phyloP scores from a whole-genome alignment of 92 coral and sea anemone species.

The Heteractis magnifica region DNA sequence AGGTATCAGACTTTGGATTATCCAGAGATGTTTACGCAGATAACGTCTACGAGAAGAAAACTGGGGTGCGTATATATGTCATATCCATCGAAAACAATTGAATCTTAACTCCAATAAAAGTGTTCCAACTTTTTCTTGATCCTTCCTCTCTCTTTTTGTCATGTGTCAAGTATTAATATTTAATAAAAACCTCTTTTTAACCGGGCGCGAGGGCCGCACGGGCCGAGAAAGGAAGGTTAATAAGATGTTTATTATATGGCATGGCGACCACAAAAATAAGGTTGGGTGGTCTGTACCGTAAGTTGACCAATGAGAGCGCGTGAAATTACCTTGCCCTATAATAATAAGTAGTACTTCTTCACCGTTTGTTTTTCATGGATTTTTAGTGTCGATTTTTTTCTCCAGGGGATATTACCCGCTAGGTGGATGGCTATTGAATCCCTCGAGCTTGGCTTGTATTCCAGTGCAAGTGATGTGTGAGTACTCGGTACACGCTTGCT shows the following conservation, averaged over 20 bases:
- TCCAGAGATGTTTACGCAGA: conserved; percentile 78
- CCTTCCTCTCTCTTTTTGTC: too few species aligned
- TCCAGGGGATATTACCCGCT: conserved; percentile 86
- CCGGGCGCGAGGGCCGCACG: too few species aligned
- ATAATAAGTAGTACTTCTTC: background rate
- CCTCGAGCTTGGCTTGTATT: conserved; percentile 67
- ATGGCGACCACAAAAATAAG: too few species aligned
- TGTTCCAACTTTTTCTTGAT: too few species aligned
- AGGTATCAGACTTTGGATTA: conserved; percentile 80
- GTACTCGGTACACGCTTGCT: conserved; percentile 13
- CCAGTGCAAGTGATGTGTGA: conserved; percentile 89
- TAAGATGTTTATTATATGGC: too few species aligned
- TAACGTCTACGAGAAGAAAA: conserved; percentile 71
- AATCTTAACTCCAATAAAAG: background rate
- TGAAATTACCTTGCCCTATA: too few species aligned
- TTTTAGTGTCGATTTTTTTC: background rate
- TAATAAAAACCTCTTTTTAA: too few species aligned
- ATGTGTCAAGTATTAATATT: too few species aligned
- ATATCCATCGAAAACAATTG: background rate
- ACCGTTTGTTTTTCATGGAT: background rate
- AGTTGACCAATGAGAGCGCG: too few species aligned
- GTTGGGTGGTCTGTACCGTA: too few species aligned
- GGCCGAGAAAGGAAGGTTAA: too few species aligned
- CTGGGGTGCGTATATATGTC: conserved; percentile 45
- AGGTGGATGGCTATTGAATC: conserved; percentile 95